Base-by-base conservation (phyloP, 2,888 invertebrate genomes). In the Sphinx pinastri region DNA sequence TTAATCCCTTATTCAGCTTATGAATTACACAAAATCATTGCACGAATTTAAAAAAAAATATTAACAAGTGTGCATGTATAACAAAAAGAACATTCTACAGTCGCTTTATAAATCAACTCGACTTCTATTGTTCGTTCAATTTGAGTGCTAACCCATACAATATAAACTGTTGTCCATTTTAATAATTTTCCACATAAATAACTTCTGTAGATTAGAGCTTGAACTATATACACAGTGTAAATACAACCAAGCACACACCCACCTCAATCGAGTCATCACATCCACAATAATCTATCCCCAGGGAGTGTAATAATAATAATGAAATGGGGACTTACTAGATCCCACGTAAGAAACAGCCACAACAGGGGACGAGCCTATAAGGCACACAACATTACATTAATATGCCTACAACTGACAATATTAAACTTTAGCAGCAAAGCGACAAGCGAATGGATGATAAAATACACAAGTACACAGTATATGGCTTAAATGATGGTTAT, bases 301-400 rank as follows among this genome's bases (percentile, higher is more conserved):
- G 68, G 71, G 67, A 68, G 70, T 59, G 58, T 70, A 54, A 70
- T 71, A 85, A 82, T 79, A 83, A 83, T 81, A 82, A 82, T 79
- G 80, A 73, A 72, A 80, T 76, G 74, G 82, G 92, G 88, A 94
- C 94, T 94, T 93, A 94, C 93, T 81, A 93, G 87, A 90, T 93
- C 93, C 94, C 94, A 94, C 81, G 94, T 93, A 84, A 94, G 94
- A 89, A 94, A 92, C 94, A 91, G 93, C 94, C 93, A 94, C 91
- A 92, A 94, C 92, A 94, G 89, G 90, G 94, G 93, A 72, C 84
- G 88, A 82, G 88, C 91, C 93, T 93, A 93, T 78, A 89, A 89
- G 88, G 89, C 90, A 92, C 85, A 93, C 82, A 91, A 91, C 79
- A 88, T 78, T 86, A 85, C 79, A 82, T 88, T 88, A 86, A 88